Conservation (phyloP, 2,888 invertebrate species). For the Pyrgus malvae region DNA sequence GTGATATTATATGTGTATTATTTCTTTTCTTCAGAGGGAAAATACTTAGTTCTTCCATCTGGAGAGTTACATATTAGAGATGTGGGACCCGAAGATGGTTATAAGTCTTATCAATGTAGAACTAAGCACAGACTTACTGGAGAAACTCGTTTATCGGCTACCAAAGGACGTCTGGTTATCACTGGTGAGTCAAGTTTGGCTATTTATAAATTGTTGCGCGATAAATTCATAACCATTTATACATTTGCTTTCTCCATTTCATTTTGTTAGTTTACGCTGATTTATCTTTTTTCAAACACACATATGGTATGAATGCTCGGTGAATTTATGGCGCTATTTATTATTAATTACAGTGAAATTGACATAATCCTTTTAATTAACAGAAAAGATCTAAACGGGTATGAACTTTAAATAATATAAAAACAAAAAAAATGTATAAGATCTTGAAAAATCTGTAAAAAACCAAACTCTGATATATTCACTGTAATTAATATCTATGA, state of each 20-base stretch:
- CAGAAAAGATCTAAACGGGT: too few relatives aligned
- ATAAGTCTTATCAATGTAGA: conserved; percentile 96
- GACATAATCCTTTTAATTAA: too few relatives aligned
- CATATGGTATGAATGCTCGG: neutral
- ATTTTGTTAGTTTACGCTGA: neutral
- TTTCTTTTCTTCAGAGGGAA: conserved; percentile 87
- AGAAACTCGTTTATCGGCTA: conserved; percentile 95
- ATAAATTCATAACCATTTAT: conserved; percentile 35
- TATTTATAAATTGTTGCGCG: conserved; percentile 30
- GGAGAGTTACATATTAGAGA: conserved; percentile 97
- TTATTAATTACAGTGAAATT: conserved; percentile 24
- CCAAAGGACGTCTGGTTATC: conserved; percentile 96
- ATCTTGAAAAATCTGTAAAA: too few relatives aligned
- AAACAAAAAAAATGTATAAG: neutral
- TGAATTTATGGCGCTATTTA: conserved; percentile 32
- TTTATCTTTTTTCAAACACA: neutral
- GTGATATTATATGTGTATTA: conserved; percentile 10
- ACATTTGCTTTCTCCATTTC: conserved; percentile 1
- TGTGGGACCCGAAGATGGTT: conserved; percentile 96
- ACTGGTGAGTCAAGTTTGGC: conserved; percentile 87
- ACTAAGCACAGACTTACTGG: conserved; percentile 96
- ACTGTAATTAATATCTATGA: conserved; percentile 7
- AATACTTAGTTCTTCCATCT: conserved; percentile 96
- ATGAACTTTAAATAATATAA: neutral
- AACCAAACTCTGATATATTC: conserved; percentile 14